Evolutionary conservation across 2,888 invertebrate species (phyloP).

Genomic region (Caprella mutica): DNA sequence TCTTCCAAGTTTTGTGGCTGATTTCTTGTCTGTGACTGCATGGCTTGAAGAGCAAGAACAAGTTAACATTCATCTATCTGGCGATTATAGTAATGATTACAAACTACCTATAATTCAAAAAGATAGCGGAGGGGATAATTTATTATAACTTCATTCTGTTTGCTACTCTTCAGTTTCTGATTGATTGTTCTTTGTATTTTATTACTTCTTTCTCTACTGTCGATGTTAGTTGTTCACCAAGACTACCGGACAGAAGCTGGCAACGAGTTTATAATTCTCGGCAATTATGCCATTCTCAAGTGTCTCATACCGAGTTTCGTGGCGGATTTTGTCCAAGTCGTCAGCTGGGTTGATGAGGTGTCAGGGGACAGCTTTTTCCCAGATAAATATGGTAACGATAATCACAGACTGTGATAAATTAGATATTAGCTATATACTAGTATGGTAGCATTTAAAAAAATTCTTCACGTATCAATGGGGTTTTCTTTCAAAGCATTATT

Average conservation of each 20-base stretch:
- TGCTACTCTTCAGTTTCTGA: neutral
- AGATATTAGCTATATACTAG: too few species aligned
- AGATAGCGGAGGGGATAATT: neutral
- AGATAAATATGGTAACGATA: conserved; percentile 36
- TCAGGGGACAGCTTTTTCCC: conserved; percentile 56
- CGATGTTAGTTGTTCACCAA: conserved; percentile 35
- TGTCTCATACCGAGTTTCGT: conserved; percentile 90
- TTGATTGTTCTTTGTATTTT: neutral
- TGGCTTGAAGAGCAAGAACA: conserved; percentile 77
- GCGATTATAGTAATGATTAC: too few species aligned
- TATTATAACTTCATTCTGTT: neutral
- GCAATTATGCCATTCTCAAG: conserved; percentile 81
- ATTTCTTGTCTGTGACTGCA: conserved; percentile 66
- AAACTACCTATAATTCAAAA: neutral
- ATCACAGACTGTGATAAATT: neutral
- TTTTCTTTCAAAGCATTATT: too few species aligned
- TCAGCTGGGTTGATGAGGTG: conserved; percentile 58
- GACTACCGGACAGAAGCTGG: conserved; percentile 49
- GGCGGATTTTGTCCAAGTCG: conserved; percentile 73
- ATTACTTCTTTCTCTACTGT: neutral
- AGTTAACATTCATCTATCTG: too few species aligned
- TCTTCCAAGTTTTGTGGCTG: conserved; percentile 58
- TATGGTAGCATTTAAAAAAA: too few species aligned
- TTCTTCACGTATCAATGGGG: too few species aligned
- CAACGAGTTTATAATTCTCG: conserved; percentile 82